Evolutionary conservation across 1,140 invertebrate genomes (phyloP).

Genomic region (Planococcus citri): DNA sequence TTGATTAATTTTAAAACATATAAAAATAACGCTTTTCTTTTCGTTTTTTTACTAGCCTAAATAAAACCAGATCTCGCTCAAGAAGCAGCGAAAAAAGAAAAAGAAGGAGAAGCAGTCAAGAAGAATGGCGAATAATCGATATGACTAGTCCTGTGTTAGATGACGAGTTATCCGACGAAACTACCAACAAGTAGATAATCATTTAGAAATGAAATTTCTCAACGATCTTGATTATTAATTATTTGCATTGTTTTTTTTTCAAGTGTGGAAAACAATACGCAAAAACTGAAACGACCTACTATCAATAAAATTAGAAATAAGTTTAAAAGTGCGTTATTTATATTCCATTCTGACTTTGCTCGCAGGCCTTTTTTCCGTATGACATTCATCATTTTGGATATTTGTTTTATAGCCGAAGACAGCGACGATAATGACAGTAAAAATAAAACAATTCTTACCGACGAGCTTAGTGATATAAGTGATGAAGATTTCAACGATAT

Average conservation of each 20-base stretch:
- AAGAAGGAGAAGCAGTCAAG: constrained; percentile 14
- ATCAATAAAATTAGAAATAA: neutral
- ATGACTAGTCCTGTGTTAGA: constrained; percentile 14
- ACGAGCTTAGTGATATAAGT: constrained; percentile 18
- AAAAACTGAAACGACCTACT: neutral
- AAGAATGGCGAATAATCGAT: constrained; percentile 10
- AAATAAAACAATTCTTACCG: neutral
- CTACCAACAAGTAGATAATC: neutral
- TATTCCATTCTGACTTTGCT: too few species aligned
- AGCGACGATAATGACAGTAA: neutral
- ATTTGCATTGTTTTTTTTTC: neutral
- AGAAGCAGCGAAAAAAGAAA: constrained; percentile 4
- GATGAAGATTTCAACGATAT: constrained; percentile 2
- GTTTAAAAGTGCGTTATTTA: neutral
- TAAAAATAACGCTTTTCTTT: too few species aligned
- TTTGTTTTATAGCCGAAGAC: neutral
- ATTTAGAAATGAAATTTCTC: neutral
- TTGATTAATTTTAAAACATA: too few species aligned
- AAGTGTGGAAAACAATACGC: neutral
- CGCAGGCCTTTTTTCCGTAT: too few species aligned
- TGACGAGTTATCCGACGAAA: constrained; percentile 3
- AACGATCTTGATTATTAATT: neutral
- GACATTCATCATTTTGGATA: neutral
- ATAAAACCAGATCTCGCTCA: neutral
- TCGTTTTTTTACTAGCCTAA: neutral